Evolutionary conservation across 2,888 invertebrate species (phyloP), one percentile per base, ranked within the genome.

Genomic region (Cyclophora albipunctata): DNA sequence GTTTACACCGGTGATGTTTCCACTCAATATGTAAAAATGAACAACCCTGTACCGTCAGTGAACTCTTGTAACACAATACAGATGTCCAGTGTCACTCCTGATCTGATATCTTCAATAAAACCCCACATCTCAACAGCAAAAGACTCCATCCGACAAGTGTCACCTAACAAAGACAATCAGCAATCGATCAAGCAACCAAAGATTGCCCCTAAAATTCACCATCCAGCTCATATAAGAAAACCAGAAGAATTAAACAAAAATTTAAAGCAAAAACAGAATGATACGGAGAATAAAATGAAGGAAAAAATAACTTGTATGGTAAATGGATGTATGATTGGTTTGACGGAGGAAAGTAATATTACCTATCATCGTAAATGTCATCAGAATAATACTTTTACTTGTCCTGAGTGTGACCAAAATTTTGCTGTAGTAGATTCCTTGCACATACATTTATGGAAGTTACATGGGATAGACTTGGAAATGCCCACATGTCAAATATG

Each of bases 401-500:
- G 96, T 76, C 91, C 91, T 0, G 93, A 94, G 69, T 96, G 96
- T 73, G 80, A 86, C 0, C 83, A 84, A 53, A 67, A 76, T 7
- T 91, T 89, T 65, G 63, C 73, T 1, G 89, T 90, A 5, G 94
- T 94, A 90, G 92, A 92, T 61, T 87, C 90, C 0, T 71, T 95
- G n/a, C 93, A 94, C 54, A 91, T 93, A 3, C 96, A 96, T 71
- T 81, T 96, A 45, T 96, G 96, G 96, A 90, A 93, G 47, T 69
- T 82, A 0, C 96, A 96, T 72, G 87, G 90, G 45, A 90, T 95
- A 5, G 95, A 96, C 68, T 91, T 95, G 89, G 96, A 96, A 67
- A 76, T 96, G 45, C 93, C 92, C 47, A 90, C 92, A 2, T 96
- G 96, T 77, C 91, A 92, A 62, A 83, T 92, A 55, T 96, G 96